Conservation (phyloP, 2,888 invertebrate genomes). For the Griposia aprilina region DNA sequence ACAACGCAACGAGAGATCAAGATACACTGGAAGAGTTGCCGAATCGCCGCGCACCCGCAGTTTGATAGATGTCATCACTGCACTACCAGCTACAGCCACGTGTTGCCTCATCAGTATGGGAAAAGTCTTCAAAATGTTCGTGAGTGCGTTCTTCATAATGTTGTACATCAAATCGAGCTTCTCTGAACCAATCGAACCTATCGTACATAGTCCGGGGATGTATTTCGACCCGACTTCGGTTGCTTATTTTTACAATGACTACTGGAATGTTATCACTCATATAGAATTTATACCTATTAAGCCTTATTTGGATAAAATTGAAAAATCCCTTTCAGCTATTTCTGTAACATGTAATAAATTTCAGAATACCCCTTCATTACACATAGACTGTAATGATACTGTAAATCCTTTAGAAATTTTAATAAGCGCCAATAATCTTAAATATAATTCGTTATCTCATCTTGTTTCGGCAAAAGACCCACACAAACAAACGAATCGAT, state of each 20-base stretch:
- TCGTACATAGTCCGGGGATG: conserved; percentile 35
- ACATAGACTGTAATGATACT: conserved; percentile 54
- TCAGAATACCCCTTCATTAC: conserved; percentile 6
- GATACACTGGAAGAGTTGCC: background rate
- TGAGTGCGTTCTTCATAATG: conserved; percentile 40
- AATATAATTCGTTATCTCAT: conserved; percentile 39
- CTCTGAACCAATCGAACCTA: conserved; percentile 33
- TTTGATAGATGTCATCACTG: background rate
- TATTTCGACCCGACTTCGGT: conserved; percentile 40
- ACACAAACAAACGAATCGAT: conserved; percentile 12
- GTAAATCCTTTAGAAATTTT: conserved; percentile 39
- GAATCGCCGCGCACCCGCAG: background rate
- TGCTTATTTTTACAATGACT: conserved; percentile 47
- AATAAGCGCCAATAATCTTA: conserved; percentile 39
- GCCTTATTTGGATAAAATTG: conserved; percentile 50
- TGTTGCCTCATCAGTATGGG: too few species aligned
- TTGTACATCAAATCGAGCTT: conserved; percentile 17
- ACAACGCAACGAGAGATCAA: background rate
- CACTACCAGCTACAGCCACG: background rate
- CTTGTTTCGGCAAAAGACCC: conserved; percentile 29
- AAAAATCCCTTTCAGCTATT: conserved; percentile 35
- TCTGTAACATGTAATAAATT: conserved; percentile 38
- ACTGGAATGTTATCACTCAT: conserved; percentile 40
- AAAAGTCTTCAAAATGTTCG: conserved; percentile 17
- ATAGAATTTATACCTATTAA: conserved; percentile 44